Evolutionary conservation across 2,797 vertebrate genomes (phyloP), one percentile per base, ranked within the genome.

Genomic region (Champsocephalus gunnari): DNA sequence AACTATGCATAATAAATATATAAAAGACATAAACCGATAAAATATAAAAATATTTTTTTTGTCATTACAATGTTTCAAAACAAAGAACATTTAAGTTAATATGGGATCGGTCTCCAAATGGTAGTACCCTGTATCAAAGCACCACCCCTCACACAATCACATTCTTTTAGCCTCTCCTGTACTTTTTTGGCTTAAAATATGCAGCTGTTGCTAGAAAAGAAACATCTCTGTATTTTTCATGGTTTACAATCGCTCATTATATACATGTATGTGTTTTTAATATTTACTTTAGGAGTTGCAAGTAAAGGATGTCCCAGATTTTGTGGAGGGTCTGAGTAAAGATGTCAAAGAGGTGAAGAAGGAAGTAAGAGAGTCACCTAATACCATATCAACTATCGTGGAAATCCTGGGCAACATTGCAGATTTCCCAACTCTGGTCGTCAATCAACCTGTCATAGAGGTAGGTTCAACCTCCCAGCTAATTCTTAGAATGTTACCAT

Each of bases 401-500:
- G 49, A n/a, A 8, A 96, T 97, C 66, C 66, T 98, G 10, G 32
- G 56, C 9, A 86, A 9, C 13, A 11, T 98, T 69, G 95, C 96
- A 49, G 49, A 3, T 3, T 75, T 87, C 50, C 63, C 83, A 5
- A 47, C 13, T 3, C 4, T 0, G 5, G 0, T 0, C 1, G 43
- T 91, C 9, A 67, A 0, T 54, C 0, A 64, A 61, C 2, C 7
- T 2, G 49, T 85, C 14, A 92, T 94, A 77, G 0, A 17, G 77
- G 94, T 94, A 87, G 64, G 88, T 71, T 21, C n/a, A 73, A 57
- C 19, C 2, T 47, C 28, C 28, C 28, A 28, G 28, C 28, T 28
- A 28, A 28, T 28, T 28, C 28, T 28, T 5, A 28, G 28, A 28
- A 28, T 28, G 28, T 28, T 28, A 28, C 28, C 28, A 28, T 28